Evolutionary conservation across 2,888 invertebrate genomes (phyloP), one percentile per base, ranked within the genome.

Genomic region (Rotaria sp.): DNA sequence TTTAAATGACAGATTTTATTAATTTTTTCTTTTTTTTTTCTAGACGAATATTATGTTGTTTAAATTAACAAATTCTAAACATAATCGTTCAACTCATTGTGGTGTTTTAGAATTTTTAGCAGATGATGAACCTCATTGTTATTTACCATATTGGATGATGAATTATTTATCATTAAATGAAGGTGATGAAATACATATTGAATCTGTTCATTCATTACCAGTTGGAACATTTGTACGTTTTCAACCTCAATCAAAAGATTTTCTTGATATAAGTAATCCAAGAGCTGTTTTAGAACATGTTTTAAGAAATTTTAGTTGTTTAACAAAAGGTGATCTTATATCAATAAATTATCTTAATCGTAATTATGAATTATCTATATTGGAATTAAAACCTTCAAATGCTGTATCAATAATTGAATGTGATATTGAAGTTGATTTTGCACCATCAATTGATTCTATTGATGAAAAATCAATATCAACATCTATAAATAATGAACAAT

Each of bases 381-480:
- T 97, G 89, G 98, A 99, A 92, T 96, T 97, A 0, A 95, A 95
- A 90, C 99, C 99, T 0, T 96, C 95, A 11, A 94, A 94, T 90
- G 98, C 98, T 26, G 97, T 99, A 45, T 96, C 94, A 89, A 99
- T 99, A 88, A 98, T 99, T 89, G 99, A 99, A 91, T 99, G 99
- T 92, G 99, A 99, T 92, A 97, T 99, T 96, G 98, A 99, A 92
- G 96, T 97, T 35, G 98, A 99, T 90, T 99, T 99, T 92, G 97
- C 97, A 10, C 94, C 97, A 0, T 97, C 98, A 0, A 94, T 97
- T 11, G 97, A 97, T 0, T 98, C 98, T 90, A 94, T 96, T 91
- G 97, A 97, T 90, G 95, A 96, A 38, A 93, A 35, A 80, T 80
- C 80, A 4, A 1, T 2, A 2, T 35, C 45, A 45, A 80, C 41